Evolutionary conservation across 1,140 invertebrate species (phyloP).

Genomic region (Drosophila baimaii): DNA sequence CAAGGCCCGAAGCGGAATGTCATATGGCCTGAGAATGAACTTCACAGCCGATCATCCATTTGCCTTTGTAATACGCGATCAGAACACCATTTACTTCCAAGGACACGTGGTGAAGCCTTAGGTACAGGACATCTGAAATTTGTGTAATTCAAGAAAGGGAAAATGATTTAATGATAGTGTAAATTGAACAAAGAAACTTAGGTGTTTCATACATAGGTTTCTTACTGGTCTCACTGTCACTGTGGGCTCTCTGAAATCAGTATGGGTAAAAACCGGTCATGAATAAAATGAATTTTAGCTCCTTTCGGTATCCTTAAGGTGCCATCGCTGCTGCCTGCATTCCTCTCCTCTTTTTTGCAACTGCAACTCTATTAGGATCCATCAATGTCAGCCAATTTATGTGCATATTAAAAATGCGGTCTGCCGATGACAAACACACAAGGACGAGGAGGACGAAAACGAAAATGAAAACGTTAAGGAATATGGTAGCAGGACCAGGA

Average conservation of each 20-base stretch:
- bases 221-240: too few species aligned
- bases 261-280: too few species aligned
- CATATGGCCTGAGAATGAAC: not conserved
- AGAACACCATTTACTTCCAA: not conserved
- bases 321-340: not conserved
- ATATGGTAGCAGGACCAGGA: not conserved
- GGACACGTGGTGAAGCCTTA: not conserved
- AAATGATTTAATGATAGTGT: too few species aligned
- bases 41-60: not conserved
- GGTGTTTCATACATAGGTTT: too few species aligned
- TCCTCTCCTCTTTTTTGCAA: slow-evolving; percentile 10
- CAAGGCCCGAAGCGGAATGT: too few species aligned
- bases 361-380: slow-evolving; percentile 79
- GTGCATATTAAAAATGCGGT: slow-evolving; percentile 82
- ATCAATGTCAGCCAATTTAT: slow-evolving; percentile 82
- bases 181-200: too few species aligned
- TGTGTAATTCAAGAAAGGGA: too few species aligned
- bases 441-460: slow-evolving; percentile 14
- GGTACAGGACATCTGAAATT: too few species aligned
- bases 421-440: slow-evolving; percentile 75
- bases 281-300: not conserved
- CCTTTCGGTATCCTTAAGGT: not conserved
- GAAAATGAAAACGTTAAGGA: slow-evolving; percentile 19
- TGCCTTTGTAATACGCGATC: not conserved
- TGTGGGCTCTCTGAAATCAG: too few species aligned